Percentiles rank a stretch among this genome's conserved stretches.
phyloP scores from a whole-genome alignment of 1,140 invertebrate genomes.

The Chlorops oryzae region DNA sequence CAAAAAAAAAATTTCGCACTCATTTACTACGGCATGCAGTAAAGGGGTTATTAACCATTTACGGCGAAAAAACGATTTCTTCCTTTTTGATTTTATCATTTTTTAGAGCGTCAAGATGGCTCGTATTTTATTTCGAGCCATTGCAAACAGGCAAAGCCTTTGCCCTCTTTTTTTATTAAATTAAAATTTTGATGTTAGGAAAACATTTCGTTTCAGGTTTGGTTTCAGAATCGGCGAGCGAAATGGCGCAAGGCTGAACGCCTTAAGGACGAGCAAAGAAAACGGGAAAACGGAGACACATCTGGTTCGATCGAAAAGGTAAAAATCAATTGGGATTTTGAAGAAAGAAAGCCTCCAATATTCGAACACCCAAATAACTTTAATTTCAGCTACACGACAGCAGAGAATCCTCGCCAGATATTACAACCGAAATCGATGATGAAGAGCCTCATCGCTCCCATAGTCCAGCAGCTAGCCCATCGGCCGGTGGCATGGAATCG shows the following conservation, averaged over 20 bases:
- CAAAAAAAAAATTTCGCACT: too few relatives aligned
- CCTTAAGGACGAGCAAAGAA: constrained; percentile 82
- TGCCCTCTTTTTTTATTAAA: too few relatives aligned
- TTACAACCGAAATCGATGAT: constrained; percentile 45
- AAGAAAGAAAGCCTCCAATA: neutral
- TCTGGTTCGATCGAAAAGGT: constrained; percentile 51
- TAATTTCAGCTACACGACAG: constrained; percentile 34
- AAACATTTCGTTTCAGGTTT: constrained; percentile 69
- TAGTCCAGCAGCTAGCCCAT: constrained; percentile 37
- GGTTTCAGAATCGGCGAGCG: constrained; percentile 90
- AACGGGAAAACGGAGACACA: constrained; percentile 66
- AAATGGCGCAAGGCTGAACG: constrained; percentile 91
- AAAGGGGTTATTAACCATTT: too few relatives aligned
- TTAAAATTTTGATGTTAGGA: too few relatives aligned
- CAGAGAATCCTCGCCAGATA: constrained; percentile 45
- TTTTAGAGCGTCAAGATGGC: too few relatives aligned
- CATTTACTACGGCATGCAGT: too few relatives aligned
- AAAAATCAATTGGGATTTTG: constrained; percentile 1
- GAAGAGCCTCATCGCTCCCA: constrained; percentile 36
- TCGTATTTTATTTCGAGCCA: too few relatives aligned
- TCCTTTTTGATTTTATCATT: too few relatives aligned
- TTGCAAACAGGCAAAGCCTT: too few relatives aligned
- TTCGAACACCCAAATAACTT: neutral
- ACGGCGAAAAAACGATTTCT: too few relatives aligned
- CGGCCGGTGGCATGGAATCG: constrained; percentile 28